Percentiles rank a stretch among this genome's conserved stretches.
Conservation (phyloP, 2,888 invertebrate genomes). For the Caenorhabditis parvicauda region DNA sequence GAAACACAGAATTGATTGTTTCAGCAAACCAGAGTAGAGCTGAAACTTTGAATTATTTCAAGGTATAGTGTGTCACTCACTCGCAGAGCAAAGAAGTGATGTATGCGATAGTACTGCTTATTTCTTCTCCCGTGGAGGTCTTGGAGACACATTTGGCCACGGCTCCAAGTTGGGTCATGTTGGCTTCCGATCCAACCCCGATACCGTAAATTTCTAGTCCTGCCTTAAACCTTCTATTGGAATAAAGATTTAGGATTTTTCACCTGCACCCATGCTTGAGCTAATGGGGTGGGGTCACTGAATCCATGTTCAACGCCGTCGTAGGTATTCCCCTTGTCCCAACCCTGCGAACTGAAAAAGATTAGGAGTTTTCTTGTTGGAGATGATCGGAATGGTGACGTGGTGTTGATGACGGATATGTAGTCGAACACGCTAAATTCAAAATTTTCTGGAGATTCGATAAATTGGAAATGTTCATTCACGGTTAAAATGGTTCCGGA, state of each 20-base stretch:
- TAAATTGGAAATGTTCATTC: no score
- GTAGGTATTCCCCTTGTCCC: conserved; percentile 31
- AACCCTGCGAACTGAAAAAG: conserved; percentile 29
- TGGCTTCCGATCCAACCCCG: conserved; percentile 13
- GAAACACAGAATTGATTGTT: no score
- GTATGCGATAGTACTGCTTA: neutral
- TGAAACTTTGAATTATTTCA: no score
- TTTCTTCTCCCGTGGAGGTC: conserved; percentile 1
- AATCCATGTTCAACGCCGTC: conserved; percentile 21
- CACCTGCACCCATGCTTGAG: conserved; percentile 1
- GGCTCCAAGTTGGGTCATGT: conserved; percentile 11
- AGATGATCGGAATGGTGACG: conserved; percentile 12
- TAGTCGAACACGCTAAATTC: conserved; percentile 13
- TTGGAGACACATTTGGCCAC: conserved; percentile 15
- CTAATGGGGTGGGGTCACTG: conserved; percentile 17
- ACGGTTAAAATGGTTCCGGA: no score
- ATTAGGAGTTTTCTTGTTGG: conserved; percentile 22
- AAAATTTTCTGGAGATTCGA: no score
- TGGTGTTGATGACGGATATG: conserved; percentile 10
- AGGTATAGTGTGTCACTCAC: no score
- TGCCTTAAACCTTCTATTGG: neutral
- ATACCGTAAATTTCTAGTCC: conserved; percentile 19
- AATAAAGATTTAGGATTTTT: neutral
- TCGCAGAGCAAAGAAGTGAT: conserved; percentile 14
- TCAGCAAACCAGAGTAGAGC: no score